Percentiles rank a stretch among this genome's conserved stretches.
Conservation (phyloP, 2,888 invertebrate genomes). For the Onthophagus sagittarius region DNA sequence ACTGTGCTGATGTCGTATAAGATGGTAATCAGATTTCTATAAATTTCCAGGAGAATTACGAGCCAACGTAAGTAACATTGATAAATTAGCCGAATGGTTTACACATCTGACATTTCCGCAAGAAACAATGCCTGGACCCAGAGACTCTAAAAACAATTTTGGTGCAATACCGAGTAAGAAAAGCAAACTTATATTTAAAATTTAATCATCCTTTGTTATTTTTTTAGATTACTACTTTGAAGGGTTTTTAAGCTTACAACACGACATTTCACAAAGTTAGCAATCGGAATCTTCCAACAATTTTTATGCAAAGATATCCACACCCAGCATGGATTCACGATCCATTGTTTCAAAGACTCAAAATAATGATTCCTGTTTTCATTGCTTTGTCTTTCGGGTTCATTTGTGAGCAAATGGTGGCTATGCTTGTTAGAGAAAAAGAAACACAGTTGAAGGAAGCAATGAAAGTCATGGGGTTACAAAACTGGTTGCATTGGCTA, state of each 20-base stretch:
- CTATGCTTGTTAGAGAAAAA: slow-evolving; percentile 70
- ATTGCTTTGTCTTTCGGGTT: slow-evolving; percentile 80
- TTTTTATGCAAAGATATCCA: slow-evolving; percentile 64
- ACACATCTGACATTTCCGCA: slow-evolving; percentile 58
- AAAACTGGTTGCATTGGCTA: slow-evolving; percentile 78
- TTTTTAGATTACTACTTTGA: slow-evolving; percentile 57
- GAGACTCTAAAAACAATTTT: slow-evolving; percentile 21
- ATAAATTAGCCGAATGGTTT: slow-evolving; percentile 53
- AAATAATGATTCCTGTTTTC: slow-evolving; percentile 67
- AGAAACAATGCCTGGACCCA: slow-evolving; percentile 33
- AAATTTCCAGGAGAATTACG: slow-evolving; percentile 63
- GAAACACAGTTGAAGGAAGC: slow-evolving; percentile 78
- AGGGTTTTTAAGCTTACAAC: slow-evolving; percentile 65
- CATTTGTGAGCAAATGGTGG: slow-evolving; percentile 72
- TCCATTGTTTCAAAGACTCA: slow-evolving; percentile 60
- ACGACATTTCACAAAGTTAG: slow-evolving; percentile 44
- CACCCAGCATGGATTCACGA: slow-evolving; percentile 70
- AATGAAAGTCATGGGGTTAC: slow-evolving; percentile 87
- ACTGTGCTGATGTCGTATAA: no score
- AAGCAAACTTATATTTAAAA: neutral
- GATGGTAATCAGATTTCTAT: no score
- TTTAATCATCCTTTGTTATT: neutral
- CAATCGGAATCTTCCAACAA: slow-evolving; percentile 38
- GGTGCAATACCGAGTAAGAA: slow-evolving; percentile 29
- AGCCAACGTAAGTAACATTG: slow-evolving; percentile 18